Conservation (phyloP, 1,140 invertebrate genomes). For the Araneus ventricosus region DNA sequence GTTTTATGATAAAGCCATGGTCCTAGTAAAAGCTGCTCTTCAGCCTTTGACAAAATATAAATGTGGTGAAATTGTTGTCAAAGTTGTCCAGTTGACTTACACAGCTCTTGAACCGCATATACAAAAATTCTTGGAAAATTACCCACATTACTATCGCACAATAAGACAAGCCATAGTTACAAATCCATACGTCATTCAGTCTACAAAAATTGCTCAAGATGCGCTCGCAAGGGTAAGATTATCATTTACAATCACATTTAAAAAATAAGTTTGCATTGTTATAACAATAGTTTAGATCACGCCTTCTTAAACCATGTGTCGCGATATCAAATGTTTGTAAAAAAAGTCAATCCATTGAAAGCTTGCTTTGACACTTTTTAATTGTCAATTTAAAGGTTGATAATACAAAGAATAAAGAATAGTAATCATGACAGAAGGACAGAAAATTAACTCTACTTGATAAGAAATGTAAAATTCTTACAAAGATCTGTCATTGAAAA, state of each 20-base stretch:
- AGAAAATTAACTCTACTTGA: too few species aligned
- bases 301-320: too few species aligned
- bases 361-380: too few species aligned
- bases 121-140: constrained; percentile 27
- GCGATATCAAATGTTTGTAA: too few species aligned
- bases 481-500: too few species aligned
- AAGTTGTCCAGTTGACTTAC: constrained; percentile 30
- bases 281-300: background rate
- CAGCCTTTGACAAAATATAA: constrained; percentile 51
- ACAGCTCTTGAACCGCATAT: constrained; percentile 29
- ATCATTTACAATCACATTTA: background rate
- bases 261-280: background rate
- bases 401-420: too few species aligned
- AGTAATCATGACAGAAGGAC: too few species aligned
- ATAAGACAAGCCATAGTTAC: constrained; percentile 3
- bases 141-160: constrained; percentile 33
- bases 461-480: too few species aligned
- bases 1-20: background rate
- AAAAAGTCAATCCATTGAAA: too few species aligned
- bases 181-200: background rate
- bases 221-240: constrained; percentile 34
- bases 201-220: constrained; percentile 23
- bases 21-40: constrained; percentile 32
- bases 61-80: constrained; percentile 67
- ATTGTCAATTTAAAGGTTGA: too few species aligned